These are phyloP conservation scores for Chironomus striatipennis DNA, from an alignment of 1,140 invertebrate species.

Conservation along the genomic window DNA sequence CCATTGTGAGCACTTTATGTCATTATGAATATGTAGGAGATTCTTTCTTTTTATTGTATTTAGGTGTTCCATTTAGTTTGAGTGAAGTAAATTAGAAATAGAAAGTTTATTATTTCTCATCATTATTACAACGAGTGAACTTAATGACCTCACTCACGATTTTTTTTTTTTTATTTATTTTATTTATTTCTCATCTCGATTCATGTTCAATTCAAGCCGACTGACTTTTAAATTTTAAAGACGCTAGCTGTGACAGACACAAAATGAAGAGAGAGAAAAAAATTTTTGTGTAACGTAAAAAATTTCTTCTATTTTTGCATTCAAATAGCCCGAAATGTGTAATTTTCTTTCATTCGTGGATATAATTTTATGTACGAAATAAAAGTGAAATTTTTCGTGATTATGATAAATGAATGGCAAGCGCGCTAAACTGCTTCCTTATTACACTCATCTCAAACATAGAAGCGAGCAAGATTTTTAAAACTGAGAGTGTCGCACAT, in stretches of 20 bases:
- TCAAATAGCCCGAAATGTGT: neutral
- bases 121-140: neutral
- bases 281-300: too few species aligned
- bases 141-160: constrained; percentile 5
- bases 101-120: neutral
- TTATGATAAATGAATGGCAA: constrained; percentile 8
- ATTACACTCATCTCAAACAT: neutral
- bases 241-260: neutral
- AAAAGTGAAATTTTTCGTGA: neutral
- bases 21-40: neutral
- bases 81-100: neutral
- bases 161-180: too few species aligned
- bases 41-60: neutral
- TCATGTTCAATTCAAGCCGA: too few species aligned
- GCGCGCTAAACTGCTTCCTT: neutral
- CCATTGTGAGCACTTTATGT: constrained; percentile 12
- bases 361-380: neutral
- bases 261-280: neutral
- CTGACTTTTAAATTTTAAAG: neutral
- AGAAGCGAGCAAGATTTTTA: neutral
- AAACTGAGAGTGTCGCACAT: neutral
- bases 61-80: neutral
- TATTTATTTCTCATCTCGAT: neutral
- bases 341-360: neutral
- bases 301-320: neutral